A percentile compares a stretch with the other conserved stretches of the same genome.
Conservation (phyloP, 92 coral and sea anemone species). For the Epizoanthus ramosus region DNA sequence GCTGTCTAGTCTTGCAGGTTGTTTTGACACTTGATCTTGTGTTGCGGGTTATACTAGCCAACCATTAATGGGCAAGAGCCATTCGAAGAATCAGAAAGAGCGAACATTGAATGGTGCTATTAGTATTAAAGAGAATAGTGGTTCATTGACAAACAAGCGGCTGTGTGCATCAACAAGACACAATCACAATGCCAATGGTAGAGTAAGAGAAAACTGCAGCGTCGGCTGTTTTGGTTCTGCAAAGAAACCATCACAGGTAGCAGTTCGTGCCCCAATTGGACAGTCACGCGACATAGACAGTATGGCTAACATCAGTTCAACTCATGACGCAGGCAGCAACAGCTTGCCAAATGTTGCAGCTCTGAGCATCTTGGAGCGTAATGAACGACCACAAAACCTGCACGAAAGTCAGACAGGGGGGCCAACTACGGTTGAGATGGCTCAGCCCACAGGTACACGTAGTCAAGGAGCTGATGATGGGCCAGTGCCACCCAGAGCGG, state of each 20-base stretch:
- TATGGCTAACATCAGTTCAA: neutral
- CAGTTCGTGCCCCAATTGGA: neutral
- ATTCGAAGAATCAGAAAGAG: constrained; percentile 9
- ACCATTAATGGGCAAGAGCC: constrained; percentile 21
- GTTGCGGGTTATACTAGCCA: neutral
- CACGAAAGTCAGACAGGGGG: too few species aligned
- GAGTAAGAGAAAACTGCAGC: too few species aligned
- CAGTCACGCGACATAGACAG: neutral
- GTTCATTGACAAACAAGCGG: too few species aligned
- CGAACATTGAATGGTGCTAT: too few species aligned
- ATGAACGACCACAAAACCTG: neutral
- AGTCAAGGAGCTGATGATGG: neutral
- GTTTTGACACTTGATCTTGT: neutral
- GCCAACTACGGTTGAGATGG: too few species aligned
- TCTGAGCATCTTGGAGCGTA: neutral
- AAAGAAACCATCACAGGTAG: neutral
- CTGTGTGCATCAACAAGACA: too few species aligned
- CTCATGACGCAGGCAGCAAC: neutral
- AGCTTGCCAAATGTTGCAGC: neutral
- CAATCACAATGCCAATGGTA: too few species aligned
- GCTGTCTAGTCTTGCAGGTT: too few species aligned
- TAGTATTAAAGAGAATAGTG: too few species aligned
- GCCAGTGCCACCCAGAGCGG: too few species aligned
- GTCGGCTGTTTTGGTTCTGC: too few species aligned
- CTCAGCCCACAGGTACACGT: neutral